Percentiles rank a stretch among this genome's conserved stretches.
phyloP scores from a whole-genome alignment of 2,113 vertebrate genomes.

The Chaetodon auriga region DNA sequence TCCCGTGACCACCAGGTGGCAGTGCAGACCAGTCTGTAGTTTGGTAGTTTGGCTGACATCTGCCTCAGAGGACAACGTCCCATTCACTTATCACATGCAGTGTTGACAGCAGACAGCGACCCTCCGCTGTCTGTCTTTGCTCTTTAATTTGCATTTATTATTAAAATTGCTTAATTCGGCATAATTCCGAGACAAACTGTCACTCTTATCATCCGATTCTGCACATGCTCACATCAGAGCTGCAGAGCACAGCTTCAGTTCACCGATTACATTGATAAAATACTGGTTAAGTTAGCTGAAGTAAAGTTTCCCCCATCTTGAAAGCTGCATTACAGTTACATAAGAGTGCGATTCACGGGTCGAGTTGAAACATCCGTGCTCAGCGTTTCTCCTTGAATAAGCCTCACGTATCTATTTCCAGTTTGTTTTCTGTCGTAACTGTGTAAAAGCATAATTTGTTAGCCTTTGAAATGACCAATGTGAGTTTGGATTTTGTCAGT shows the following conservation, averaged over 20 bases:
- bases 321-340: not conserved
- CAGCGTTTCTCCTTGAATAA: not conserved
- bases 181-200: not conserved
- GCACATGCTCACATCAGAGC: not conserved
- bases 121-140: not conserved
- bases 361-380: not conserved
- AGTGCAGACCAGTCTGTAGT: conserved; percentile 37
- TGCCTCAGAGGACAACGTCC: not conserved
- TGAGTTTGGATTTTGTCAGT: not conserved
- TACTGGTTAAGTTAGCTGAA: not conserved
- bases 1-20: conserved; percentile 65
- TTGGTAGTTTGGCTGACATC: not conserved
- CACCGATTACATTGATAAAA: not conserved
- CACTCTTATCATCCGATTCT: not conserved
- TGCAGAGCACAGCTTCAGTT: not conserved
- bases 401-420: not conserved
- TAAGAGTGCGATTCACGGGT: not conserved
- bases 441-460: not conserved
- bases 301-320: not conserved
- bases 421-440: not conserved
- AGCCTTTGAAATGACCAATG: not conserved
- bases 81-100: not conserved
- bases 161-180: not conserved
- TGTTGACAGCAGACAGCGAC: not conserved
- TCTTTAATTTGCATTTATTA: not conserved